Base-by-base conservation (phyloP, 2,113 vertebrate genomes). In the Athene noctua region DNA sequence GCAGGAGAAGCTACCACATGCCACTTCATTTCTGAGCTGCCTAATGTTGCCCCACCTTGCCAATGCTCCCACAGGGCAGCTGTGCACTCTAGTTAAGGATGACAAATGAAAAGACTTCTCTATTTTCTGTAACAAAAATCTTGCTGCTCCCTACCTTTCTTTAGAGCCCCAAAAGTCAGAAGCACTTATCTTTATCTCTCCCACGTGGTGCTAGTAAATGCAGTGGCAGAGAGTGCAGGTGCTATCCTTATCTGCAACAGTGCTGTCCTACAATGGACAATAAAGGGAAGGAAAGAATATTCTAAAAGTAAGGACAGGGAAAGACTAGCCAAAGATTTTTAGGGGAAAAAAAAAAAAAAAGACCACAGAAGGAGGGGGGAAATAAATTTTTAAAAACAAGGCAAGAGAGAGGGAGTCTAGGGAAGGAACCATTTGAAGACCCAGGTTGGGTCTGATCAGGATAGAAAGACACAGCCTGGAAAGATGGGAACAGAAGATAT, bases 181-280 rank as follows among this genome's bases (percentile, higher is more conserved):
- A 80, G 70, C 22, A 80, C 73, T 73, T 91, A n/a, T 90, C 79
- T 90, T 92, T 90, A 65, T 96, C 87, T 93, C 78, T 82, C 34
- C 75, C 63, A 94, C 85, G 82, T 86, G 88, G 92, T 93, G 66
- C 42, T 88, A 62, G 79, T 42, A 77, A 58, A 58, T 83, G 63
- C 51, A 89, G 92, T 85, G 89, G 92, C 86, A 93, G 75, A 66
- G 51, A 62, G 59, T 57, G 80, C 67, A 93, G 88, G 80, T 92
- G 57, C 71, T 67, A 71, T 51, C 52, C 71, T 85, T 95, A 96
- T 83, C 82, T 91, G 72, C 47, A 93, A 73, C 30, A 77, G 46
- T 0, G 0, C 67, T 88, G 85, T 87, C 78, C 92, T 70, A 83
- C 58, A 92, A 32, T 3, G 21, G 74, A 75, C 63, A 92, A 70